phyloP scores from a whole-genome alignment of 1,140 invertebrate genomes.

The Drosophila trapezifrons region DNA sequence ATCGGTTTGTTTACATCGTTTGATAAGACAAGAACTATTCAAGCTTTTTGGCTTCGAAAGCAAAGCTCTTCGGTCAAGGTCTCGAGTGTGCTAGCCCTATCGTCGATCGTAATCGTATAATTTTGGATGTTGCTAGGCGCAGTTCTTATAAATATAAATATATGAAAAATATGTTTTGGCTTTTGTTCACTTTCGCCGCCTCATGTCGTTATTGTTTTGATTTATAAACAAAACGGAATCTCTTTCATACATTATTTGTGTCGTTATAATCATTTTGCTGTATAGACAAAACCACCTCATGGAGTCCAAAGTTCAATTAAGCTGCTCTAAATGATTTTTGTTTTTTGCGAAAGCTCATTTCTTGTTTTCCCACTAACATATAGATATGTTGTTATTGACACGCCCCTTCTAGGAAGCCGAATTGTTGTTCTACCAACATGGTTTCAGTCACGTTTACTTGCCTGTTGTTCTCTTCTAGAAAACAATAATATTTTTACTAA shows the following conservation, averaged over 20 bases:
- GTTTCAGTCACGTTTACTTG: slow-evolving; percentile 57
- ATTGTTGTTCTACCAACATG: slow-evolving; percentile 43
- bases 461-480: slow-evolving; percentile 25
- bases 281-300: slow-evolving; percentile 33
- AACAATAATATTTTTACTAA: slow-evolving; percentile 50
- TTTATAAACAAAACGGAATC: slow-evolving; percentile 23
- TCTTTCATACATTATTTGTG: slow-evolving; percentile 27
- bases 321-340: slow-evolving; percentile 6
- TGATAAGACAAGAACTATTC: slow-evolving; percentile 58
- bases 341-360: slow-evolving; percentile 32
- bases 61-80: slow-evolving; percentile 68
- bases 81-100: slow-evolving; percentile 25
- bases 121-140: slow-evolving; percentile 55
- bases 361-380: slow-evolving; percentile 14
- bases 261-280: slow-evolving; percentile 45
- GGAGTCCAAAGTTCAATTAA: slow-evolving; percentile 59
- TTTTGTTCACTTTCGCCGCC: slow-evolving; percentile 5
- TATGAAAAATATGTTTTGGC: slow-evolving; percentile 1
- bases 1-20: slow-evolving; percentile 72
- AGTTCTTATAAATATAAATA: slow-evolving; percentile 23
- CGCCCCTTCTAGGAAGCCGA: slow-evolving; percentile 34
- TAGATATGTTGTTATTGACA: slow-evolving; percentile 21
- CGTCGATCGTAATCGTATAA: slow-evolving; percentile 52
- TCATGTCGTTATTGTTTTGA: slow-evolving; percentile 40
- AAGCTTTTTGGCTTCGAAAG: slow-evolving; percentile 56